These are phyloP conservation scores for Butastur rufipennis DNA, from an alignment of 2,113 vertebrate species.

Conservation along the genomic window DNA sequence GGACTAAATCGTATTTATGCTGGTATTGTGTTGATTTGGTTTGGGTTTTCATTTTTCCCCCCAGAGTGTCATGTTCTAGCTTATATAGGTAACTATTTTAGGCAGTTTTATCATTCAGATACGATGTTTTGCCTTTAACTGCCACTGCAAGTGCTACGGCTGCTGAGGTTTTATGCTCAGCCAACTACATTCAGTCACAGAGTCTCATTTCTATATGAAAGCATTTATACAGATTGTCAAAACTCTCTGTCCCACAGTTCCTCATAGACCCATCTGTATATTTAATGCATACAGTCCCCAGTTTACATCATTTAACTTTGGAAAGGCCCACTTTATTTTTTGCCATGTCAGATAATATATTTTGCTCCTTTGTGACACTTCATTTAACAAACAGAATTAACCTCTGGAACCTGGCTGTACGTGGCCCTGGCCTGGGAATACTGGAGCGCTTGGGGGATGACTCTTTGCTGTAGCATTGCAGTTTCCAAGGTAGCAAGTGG, in stretches of 20 bases:
- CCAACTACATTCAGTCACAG: background rate
- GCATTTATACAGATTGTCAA: background rate
- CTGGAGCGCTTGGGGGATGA: accelerated
- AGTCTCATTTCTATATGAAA: background rate
- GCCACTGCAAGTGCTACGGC: background rate
- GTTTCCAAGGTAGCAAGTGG: background rate
- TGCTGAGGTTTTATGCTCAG: background rate
- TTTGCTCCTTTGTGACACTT: background rate
- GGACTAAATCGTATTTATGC: background rate
- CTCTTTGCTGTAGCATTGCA: background rate
- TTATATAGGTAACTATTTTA: background rate
- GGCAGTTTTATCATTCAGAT: background rate
- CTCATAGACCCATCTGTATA: background rate
- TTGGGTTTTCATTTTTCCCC: background rate
- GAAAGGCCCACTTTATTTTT: background rate
- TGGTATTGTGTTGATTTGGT: background rate
- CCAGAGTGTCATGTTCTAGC: background rate
- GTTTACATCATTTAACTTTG: background rate
- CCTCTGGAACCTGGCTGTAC: background rate
- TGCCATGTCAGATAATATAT: background rate
- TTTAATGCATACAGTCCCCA: background rate
- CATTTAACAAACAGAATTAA: background rate
- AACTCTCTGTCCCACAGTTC: background rate
- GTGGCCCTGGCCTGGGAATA: accelerated
- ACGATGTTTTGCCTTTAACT: background rate